Evolutionary conservation across 1,140 invertebrate species (phyloP).

Genomic region (Akabosia matsudoensis): DNA sequence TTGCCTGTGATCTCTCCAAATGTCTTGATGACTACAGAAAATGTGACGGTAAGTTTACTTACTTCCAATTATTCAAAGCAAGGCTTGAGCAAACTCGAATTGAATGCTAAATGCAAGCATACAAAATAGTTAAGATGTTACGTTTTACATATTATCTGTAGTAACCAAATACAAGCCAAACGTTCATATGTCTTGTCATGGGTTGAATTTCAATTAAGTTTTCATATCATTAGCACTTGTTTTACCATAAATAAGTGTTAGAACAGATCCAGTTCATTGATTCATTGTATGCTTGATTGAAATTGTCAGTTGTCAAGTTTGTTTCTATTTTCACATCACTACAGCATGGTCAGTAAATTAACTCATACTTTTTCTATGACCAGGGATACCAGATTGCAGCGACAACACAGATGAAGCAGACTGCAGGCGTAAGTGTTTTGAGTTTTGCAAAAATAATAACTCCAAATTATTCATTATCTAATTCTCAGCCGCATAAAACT

Average conservation of each 20-base stretch:
- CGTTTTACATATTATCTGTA: too few relatives aligned
- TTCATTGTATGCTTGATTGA: too few relatives aligned
- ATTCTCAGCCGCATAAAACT: too few relatives aligned
- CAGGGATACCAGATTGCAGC: conserved; percentile 16
- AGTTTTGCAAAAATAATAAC: not conserved
- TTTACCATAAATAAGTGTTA: too few relatives aligned
- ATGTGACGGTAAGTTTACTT: conserved; percentile 29
- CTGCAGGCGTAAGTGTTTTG: conserved; percentile 8
- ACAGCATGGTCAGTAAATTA: too few relatives aligned
- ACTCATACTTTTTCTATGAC: not conserved
- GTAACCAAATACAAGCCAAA: too few relatives aligned
- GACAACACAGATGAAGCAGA: conserved; percentile 36
- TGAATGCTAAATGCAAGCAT: too few relatives aligned
- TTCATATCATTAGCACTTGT: too few relatives aligned
- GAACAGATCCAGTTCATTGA: too few relatives aligned
- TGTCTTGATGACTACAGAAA: conserved; percentile 27
- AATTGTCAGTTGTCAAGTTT: too few relatives aligned
- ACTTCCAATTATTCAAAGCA: not conserved
- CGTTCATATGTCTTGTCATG: not conserved
- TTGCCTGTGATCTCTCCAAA: conserved; percentile 35
- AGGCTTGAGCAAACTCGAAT: not conserved
- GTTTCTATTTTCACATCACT: too few relatives aligned
- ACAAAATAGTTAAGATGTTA: too few relatives aligned
- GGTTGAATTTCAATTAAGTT: not conserved
- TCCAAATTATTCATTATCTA: not conserved